A percentile compares a stretch with the other conserved stretches of the same genome.
Conservation (phyloP, 2,888 invertebrate genomes). For the Drosophila sordidula region DNA sequence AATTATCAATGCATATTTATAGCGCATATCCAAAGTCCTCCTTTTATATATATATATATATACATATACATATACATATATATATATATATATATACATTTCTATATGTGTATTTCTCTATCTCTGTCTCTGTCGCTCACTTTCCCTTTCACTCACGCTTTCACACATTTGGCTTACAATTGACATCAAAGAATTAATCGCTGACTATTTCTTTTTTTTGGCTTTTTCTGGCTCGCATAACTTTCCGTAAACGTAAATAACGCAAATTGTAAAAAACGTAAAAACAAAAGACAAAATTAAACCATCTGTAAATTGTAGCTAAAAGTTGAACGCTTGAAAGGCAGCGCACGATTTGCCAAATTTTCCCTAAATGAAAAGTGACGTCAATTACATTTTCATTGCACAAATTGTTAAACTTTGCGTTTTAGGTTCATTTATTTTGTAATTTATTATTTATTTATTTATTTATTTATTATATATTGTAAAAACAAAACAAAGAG, state of each 20-base stretch:
- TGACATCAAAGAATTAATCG: conserved; percentile 56
- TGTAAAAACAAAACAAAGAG: conserved; percentile 63
- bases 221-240: conserved; percentile 66
- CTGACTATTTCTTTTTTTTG: conserved; percentile 42
- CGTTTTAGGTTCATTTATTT: conserved; percentile 76
- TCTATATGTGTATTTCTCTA: conserved; percentile 43
- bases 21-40: conserved; percentile 36
- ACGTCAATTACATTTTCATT: conserved; percentile 41
- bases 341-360: conserved; percentile 60
- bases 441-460: conserved; percentile 79
- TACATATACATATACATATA: conserved; percentile 21
- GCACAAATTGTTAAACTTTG: conserved; percentile 72
- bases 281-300: conserved; percentile 31
- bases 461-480: conserved; percentile 68
- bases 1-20: conserved; percentile 44
- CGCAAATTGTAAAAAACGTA: conserved; percentile 63
- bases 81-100: conserved; percentile 22
- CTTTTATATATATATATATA: conserved; percentile 6
- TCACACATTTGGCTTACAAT: conserved; percentile 79
- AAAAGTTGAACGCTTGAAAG: conserved; percentile 81
- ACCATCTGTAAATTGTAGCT: conserved; percentile 72
- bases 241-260: conserved; percentile 75
- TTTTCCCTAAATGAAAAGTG: conserved; percentile 45
- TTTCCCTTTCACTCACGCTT: conserved; percentile 63
- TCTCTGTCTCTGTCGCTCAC: conserved; percentile 52